Conservation (phyloP, 2,797 vertebrate genomes). For the Phalanger gymnotis region DNA sequence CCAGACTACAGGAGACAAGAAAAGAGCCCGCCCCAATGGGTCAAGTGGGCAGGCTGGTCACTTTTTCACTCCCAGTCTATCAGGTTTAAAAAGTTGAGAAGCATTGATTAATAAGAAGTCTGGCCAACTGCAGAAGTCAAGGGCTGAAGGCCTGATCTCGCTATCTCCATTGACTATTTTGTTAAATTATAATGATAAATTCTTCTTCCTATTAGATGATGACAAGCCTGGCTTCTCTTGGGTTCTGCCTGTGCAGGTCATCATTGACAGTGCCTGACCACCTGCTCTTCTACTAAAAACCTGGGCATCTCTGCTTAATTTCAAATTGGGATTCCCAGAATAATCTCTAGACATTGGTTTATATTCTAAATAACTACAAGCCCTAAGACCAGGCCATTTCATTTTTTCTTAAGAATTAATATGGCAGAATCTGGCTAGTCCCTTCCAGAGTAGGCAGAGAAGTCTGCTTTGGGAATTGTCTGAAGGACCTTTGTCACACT, state of each 20-base stretch:
- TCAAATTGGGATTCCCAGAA: background rate
- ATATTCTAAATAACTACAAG: background rate
- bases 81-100: too few species aligned
- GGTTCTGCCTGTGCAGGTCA: background rate
- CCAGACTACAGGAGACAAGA: background rate
- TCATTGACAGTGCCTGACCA: background rate
- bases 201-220: background rate
- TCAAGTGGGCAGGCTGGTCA: accelerated
- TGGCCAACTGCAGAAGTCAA: background rate
- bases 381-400: too few species aligned
- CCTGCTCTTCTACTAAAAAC: background rate
- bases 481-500: background rate
- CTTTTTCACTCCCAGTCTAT: background rate
- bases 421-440: background rate
- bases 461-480: too few species aligned
- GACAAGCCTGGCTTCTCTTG: background rate
- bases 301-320: background rate
- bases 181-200: background rate
- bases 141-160: too few species aligned
- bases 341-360: background rate
- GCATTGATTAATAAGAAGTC: too few species aligned
- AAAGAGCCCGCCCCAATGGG: background rate
- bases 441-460: background rate
- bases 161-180: background rate
- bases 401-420: too few species aligned